Evolutionary conservation across 1,140 invertebrate genomes (phyloP).

Genomic region (Cyrtorhinus lividipennis): DNA sequence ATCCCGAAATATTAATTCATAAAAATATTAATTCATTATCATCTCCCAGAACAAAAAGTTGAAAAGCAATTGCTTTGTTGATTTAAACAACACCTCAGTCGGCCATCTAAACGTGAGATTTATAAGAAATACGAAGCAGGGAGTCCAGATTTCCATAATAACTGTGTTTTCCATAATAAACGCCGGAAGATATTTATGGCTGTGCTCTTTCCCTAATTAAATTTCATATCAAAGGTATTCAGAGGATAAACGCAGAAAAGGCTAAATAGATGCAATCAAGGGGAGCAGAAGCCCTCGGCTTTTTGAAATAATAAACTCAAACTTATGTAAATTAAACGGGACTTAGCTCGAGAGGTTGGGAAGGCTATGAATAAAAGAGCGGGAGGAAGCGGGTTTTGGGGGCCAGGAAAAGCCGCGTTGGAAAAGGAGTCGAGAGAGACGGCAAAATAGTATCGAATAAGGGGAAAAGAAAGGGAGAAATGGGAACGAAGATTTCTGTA

Average conservation of each 20-base stretch:
- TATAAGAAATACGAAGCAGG: no score
- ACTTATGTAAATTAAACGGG: slow-evolving; percentile 17
- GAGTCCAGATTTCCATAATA: slow-evolving; percentile 12
- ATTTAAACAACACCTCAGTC: no score
- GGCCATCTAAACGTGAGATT: no score
- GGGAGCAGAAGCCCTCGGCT: slow-evolving; percentile 13
- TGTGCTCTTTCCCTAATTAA: slow-evolving; percentile 8
- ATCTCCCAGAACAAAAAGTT: no score
- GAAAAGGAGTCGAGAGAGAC: not conserved
- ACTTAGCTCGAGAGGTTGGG: slow-evolving; percentile 1
- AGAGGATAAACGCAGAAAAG: slow-evolving; percentile 11
- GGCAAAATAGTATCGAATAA: not conserved
- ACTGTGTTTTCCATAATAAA: slow-evolving; percentile 6
- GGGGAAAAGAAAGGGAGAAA: not conserved
- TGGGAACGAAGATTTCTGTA: not conserved
- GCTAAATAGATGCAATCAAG: slow-evolving; percentile 15
- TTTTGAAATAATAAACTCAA: slow-evolving; percentile 16
- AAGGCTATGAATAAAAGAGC: slow-evolving; percentile 8
- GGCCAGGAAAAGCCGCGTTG: not conserved
- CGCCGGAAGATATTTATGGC: not conserved
- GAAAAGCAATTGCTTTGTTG: no score
- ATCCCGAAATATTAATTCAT: no score
- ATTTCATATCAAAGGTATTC: slow-evolving; percentile 4
- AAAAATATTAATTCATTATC: no score
- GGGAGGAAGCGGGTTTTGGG: not conserved